Base-by-base conservation (phyloP, 2,797 vertebrate genomes). In the Eulemur mongoz region DNA sequence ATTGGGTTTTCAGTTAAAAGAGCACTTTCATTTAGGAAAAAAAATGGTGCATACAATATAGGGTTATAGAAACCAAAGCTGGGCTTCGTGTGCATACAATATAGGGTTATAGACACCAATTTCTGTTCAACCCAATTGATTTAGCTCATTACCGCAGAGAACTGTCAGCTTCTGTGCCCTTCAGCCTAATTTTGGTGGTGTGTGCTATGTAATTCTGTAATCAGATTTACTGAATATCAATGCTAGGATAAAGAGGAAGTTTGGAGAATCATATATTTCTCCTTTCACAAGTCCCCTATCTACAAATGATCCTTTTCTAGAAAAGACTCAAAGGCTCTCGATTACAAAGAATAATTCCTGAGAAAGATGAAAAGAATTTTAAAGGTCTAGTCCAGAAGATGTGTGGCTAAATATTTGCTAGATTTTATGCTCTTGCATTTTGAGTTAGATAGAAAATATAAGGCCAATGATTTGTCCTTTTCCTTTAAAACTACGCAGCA, bases 91-190 rank as follows among this genome's bases (percentile, higher is more conserved):
- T 82, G 1, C 40, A n/a, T 30, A 35, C 18, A 61, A 91, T 76
- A 52, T 18, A 25, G 35, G 52, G 1, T 43, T 70, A 15, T 43
- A 82, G 30, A 80, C 27, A 93, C 2, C 45, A 73, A 38, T 27
- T 97, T 97, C 94, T 63, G 9, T 94, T 96, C 82, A 59, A 75
- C 13, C 3, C 76, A 72, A 92, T 79, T 63, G 54, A 35, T 92
- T 97, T 79, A 96, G 30, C n/a, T 94, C 23, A 50, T 25, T 85
- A 11, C 13, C 93, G 4, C 30, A 92, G 81, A 95, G n/a, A 11
- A 23, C 13, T 82, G 18, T 69, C 75, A 93, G 85, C 79, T 50
- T 38, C 27, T 4, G 0, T 52, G 3, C 2, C 61, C 57, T 96
- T 88, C 9, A 1, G 73, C 25, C 5, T 22, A 81, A 54, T 89